These are phyloP conservation scores for Eunapius fragilis DNA, from an alignment of 37 sponge, comb jelly and placozoan species.

Conservation along the genomic window DNA sequence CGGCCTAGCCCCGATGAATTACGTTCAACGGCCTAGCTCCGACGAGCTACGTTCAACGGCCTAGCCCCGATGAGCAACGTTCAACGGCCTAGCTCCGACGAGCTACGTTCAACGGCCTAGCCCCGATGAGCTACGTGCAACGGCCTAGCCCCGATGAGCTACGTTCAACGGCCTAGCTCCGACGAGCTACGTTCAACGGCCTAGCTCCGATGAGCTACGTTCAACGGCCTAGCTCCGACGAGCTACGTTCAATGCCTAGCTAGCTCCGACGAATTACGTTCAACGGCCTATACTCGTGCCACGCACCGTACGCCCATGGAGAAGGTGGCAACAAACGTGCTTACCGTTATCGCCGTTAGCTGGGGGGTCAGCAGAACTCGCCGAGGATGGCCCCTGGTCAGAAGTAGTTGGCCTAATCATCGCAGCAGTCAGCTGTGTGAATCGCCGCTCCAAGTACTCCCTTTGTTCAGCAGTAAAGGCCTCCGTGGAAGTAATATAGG, in stretches of 20 bases:
- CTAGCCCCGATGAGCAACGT: neutral
- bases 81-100: neutral
- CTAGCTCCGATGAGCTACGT: neutral
- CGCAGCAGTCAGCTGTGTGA: neutral
- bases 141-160: neutral
- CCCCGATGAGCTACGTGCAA: neutral
- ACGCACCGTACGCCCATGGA: neutral
- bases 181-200: neutral
- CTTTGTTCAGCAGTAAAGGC: neutral
- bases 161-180: neutral
- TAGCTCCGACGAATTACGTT: neutral
- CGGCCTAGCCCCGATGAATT: too few relatives aligned
- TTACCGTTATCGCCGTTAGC: neutral
- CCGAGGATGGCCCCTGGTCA: neutral
- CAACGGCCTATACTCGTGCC: neutral
- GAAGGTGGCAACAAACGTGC: neutral
- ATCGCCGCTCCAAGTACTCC: neutral
- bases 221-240: neutral
- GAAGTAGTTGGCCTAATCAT: neutral
- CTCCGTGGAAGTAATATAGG: neutral
- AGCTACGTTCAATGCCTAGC: neutral
- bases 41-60: neutral
- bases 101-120: neutral
- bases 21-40: neutral
- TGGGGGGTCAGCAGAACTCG: neutral